A percentile compares a stretch with the other conserved stretches of the same genome.
Conservation (phyloP, 2,797 vertebrate genomes). For the Tapirus indicus region DNA sequence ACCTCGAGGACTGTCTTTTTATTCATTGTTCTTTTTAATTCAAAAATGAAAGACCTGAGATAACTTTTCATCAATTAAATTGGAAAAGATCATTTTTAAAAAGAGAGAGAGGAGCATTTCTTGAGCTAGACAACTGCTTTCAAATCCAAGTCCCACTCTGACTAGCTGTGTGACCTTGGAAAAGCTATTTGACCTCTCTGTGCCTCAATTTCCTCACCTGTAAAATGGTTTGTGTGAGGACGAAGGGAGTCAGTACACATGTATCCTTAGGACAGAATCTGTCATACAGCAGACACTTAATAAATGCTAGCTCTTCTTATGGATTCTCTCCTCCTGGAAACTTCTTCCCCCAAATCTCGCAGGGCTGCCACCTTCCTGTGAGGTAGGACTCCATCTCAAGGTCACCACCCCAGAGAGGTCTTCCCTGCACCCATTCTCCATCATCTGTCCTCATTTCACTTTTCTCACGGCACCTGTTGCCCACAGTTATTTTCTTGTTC, state of each 20-base stretch:
- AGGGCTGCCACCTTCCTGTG: neutral
- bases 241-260: neutral
- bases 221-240: neutral
- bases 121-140: neutral
- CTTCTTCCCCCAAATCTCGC: neutral
- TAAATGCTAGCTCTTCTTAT: neutral
- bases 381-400: rapidly evolving
- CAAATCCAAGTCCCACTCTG: neutral
- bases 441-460: neutral
- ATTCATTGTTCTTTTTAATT: neutral
- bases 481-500: too few relatives aligned
- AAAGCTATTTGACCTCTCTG: neutral
- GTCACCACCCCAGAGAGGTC: neutral
- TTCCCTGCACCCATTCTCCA: rapidly evolving
- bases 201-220: neutral
- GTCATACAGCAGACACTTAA: neutral
- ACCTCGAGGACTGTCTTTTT: neutral
- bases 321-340: neutral
- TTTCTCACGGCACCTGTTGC: neutral
- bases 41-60: neutral
- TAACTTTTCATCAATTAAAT: neutral
- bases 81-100: neutral
- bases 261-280: neutral
- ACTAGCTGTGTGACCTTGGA: neutral
- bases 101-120: neutral